phyloP scores from a whole-genome alignment of 2,113 vertebrate genomes.

The Gasterosteus nipponicus region DNA sequence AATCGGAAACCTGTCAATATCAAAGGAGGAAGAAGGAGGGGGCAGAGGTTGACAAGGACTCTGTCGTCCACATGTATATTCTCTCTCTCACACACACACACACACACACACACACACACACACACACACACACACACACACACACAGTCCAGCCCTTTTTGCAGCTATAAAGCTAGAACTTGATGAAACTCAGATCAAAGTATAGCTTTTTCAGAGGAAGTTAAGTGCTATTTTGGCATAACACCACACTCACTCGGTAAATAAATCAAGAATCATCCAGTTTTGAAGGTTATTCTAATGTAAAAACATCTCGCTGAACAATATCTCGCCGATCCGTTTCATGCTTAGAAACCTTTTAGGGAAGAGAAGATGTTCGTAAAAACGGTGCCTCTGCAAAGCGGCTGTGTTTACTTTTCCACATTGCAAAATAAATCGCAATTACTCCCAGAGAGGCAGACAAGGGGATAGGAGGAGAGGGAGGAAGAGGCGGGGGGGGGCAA shows the following conservation, averaged over 20 bases:
- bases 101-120: no score
- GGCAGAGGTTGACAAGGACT: not conserved
- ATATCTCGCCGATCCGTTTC: not conserved
- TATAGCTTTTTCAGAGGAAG: not conserved
- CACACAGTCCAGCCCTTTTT: not conserved
- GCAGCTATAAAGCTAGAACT: not conserved
- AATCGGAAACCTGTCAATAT: constrained; percentile 32
- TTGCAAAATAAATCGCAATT: constrained; percentile 68
- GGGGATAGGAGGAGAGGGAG: not conserved
- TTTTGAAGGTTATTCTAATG: not conserved
- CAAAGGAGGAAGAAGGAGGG: constrained; percentile 14
- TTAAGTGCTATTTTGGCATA: not conserved
- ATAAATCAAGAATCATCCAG: not conserved
- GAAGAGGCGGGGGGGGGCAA: not conserved
- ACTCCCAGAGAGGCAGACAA: constrained; percentile 33
- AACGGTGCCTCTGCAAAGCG: constrained; percentile 33
- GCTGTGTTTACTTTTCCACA: constrained; percentile 62
- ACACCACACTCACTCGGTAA: not conserved
- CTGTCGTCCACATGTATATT: constrained; percentile 4
- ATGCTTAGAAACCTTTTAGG: not conserved
- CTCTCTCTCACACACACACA: constrained; percentile 6
- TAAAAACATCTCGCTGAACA: not conserved
- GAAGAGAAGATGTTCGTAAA: constrained; percentile 22
- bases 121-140: constrained; percentile 7
- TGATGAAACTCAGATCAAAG: not conserved